phyloP scores from a whole-genome alignment of 2,113 vertebrate genomes.

The Centropristis striata region DNA sequence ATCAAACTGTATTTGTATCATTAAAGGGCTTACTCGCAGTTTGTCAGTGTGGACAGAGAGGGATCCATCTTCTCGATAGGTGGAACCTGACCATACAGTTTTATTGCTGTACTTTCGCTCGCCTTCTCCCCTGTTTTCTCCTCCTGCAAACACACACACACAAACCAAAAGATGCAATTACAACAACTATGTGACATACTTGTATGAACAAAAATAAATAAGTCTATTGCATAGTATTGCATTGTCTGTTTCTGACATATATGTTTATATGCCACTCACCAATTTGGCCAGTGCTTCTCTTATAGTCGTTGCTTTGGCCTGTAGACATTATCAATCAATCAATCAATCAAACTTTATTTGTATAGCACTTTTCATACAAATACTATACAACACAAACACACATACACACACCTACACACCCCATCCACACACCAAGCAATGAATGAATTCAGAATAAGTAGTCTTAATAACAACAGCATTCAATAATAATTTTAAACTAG shows the following conservation, averaged over 20 bases:
- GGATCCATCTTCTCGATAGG: conserved; percentile 97
- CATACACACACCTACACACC: too few species aligned
- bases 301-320: conserved; percentile 96
- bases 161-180: background rate
- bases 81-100: conserved; percentile 94
- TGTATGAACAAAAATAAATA: background rate
- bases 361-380: too few species aligned
- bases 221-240: background rate
- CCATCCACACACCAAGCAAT: too few species aligned
- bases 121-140: conserved; percentile 91
- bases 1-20: accelerated
- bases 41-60: conserved; percentile 89
- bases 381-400: too few species aligned
- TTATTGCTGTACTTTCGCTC: conserved; percentile 91
- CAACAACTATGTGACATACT: too few species aligned
- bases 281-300: conserved; percentile 94
- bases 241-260: background rate
- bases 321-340: conserved; percentile 41
- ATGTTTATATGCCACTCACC: conserved; percentile 84
- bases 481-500: too few species aligned
- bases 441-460: too few species aligned
- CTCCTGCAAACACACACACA: conserved; percentile 84
- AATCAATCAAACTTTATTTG: too few species aligned
- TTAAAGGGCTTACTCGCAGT: conserved; percentile 92
- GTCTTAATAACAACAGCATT: too few species aligned